Evolutionary conservation across 2,888 invertebrate species (phyloP).

Genomic region (Biston stratarius): DNA sequence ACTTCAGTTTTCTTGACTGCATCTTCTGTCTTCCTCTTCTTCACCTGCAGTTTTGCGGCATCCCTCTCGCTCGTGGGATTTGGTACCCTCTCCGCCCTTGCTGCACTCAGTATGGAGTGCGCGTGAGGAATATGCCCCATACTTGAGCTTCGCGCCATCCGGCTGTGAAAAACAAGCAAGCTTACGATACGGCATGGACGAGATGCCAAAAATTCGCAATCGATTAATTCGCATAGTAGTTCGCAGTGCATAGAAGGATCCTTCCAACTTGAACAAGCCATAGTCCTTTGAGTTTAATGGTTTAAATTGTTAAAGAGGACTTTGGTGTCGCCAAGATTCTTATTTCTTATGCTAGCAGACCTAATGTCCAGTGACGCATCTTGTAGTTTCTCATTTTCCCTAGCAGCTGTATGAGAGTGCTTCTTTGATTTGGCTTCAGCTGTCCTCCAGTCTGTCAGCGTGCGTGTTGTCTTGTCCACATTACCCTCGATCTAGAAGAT

Average conservation of each 20-base stretch:
- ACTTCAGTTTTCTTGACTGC: constrained; percentile 96
- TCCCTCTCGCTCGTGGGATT: constrained; percentile 85
- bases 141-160: constrained; percentile 84
- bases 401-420: constrained; percentile 93
- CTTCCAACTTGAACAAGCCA: constrained; percentile 60
- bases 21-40: constrained; percentile 96
- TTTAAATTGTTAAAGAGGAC: constrained; percentile 15
- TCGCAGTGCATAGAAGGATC: constrained; percentile 72
- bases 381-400: constrained; percentile 96
- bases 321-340: constrained; percentile 42
- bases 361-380: constrained; percentile 87
- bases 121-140: constrained; percentile 86
- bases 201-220: constrained; percentile 54
- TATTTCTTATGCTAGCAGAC: constrained; percentile 58
- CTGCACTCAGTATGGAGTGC: constrained; percentile 77
- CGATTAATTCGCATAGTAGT: constrained; percentile 53
- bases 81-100: constrained; percentile 70
- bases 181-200: constrained; percentile 17
- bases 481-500: constrained; percentile 88
- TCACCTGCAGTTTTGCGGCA: constrained; percentile 93
- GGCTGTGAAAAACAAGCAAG: constrained; percentile 57
- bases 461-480: constrained; percentile 94
- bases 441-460: constrained; percentile 93
- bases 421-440: constrained; percentile 96
- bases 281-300: constrained; percentile 37